phyloP scores from a whole-genome alignment of 2,113 vertebrate genomes.

The Forbesichthys agassizii region DNA sequence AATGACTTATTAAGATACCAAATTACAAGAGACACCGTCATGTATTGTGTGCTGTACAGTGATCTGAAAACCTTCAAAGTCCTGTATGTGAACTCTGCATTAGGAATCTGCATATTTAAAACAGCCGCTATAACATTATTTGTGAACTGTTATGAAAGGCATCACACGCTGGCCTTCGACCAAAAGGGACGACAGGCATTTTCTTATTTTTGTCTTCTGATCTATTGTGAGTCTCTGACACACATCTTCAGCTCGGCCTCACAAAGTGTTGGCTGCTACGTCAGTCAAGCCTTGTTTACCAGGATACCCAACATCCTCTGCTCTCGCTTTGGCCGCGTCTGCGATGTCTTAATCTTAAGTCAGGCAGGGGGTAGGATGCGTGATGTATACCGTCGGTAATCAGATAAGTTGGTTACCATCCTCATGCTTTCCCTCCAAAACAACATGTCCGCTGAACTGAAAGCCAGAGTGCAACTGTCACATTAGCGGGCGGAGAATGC shows the following conservation, averaged over 20 bases:
- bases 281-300: slow-evolving; percentile 76
- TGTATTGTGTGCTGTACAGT: no score
- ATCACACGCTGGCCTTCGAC: background rate
- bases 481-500: slow-evolving; percentile 65
- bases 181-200: background rate
- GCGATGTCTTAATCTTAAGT: slow-evolving; percentile 38
- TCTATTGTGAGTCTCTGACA: slow-evolving; percentile 29
- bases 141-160: no score
- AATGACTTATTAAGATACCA: no score
- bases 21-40: no score
- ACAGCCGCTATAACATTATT: no score
- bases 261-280: slow-evolving; percentile 56
- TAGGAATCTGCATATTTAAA: background rate
- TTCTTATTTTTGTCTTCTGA: slow-evolving; percentile 2
- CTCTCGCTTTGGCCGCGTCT: slow-evolving; percentile 26
- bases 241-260: slow-evolving; percentile 74
- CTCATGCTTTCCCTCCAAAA: slow-evolving; percentile 70
- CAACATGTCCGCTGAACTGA: slow-evolving; percentile 73
- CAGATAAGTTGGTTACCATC: slow-evolving; percentile 78
- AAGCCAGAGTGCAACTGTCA: slow-evolving; percentile 76
- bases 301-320: slow-evolving; percentile 37
- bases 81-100: no score
- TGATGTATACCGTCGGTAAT: slow-evolving; percentile 80
- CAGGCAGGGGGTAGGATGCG: slow-evolving; percentile 47
- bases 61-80: no score